phyloP scores from a whole-genome alignment of 2,888 invertebrate species.

The Heliconius ismenius region DNA sequence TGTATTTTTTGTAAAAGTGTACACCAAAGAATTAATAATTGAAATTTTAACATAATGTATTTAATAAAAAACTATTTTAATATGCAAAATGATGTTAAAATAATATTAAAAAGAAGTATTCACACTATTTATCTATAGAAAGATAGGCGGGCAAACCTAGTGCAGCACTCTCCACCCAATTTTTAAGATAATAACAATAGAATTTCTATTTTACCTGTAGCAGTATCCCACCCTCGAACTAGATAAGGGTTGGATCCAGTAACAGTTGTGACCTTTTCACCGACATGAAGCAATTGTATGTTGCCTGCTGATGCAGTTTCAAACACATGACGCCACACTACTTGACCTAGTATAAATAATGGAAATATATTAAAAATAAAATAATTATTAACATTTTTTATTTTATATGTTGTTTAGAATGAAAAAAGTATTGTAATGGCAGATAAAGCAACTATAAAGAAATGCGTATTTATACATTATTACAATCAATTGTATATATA shows the following conservation, averaged over 20 bases:
- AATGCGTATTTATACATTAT: neutral
- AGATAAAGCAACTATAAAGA: neutral
- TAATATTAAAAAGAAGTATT: too few species aligned
- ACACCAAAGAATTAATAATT: too few species aligned
- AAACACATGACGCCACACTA: slow-evolving; percentile 92
- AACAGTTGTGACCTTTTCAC: slow-evolving; percentile 87
- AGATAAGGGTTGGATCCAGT: slow-evolving; percentile 87
- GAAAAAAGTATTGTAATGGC: neutral
- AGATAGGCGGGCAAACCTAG: too few species aligned
- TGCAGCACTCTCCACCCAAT: too few species aligned
- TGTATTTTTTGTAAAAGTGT: too few species aligned
- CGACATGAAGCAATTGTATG: slow-evolving; percentile 85
- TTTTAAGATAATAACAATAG: neutral
- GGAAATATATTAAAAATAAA: neutral
- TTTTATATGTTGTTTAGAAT: neutral
- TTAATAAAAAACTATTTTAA: too few species aligned
- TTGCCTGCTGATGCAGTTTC: slow-evolving; percentile 84
- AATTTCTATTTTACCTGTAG: slow-evolving; percentile 82
- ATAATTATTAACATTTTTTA: neutral
- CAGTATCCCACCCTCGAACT: slow-evolving; percentile 90
- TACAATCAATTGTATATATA: neutral
- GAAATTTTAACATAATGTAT: too few species aligned
- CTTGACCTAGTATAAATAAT: slow-evolving; percentile 81
- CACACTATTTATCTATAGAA: too few species aligned
- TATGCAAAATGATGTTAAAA: too few species aligned